phyloP scores from a whole-genome alignment of 2,797 vertebrate genomes.

The Momotus momota region DNA sequence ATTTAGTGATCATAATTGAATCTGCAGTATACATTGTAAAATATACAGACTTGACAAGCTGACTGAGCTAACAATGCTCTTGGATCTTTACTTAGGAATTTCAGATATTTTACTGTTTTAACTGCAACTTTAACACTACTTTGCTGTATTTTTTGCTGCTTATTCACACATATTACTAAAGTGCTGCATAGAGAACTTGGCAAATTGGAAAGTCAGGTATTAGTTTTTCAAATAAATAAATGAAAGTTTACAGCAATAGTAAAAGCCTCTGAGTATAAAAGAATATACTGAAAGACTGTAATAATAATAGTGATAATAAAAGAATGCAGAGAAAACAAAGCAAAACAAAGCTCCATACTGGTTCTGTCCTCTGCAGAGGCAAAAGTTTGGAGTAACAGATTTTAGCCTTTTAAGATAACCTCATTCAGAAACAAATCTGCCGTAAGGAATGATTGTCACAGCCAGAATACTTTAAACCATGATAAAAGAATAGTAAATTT shows the following conservation, averaged over 20 bases:
- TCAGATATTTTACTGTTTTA: neutral
- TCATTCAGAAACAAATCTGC: neutral
- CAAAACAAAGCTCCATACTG: neutral
- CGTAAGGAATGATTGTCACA: neutral
- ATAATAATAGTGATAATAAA: neutral
- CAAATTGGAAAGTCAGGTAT: neutral
- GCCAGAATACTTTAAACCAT: conserved; percentile 1
- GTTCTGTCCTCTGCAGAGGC: neutral
- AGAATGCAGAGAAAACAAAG: neutral
- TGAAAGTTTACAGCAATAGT: neutral
- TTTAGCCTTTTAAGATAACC: neutral
- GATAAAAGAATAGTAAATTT: conserved; percentile 14
- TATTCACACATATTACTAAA: neutral
- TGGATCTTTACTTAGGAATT: neutral
- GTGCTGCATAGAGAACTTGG: neutral
- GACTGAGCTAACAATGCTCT: neutral
- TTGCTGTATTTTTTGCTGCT: neutral
- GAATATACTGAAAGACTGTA: neutral
- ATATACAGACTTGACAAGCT: neutral
- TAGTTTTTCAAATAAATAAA: neutral
- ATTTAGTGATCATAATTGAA: conserved; percentile 15
- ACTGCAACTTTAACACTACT: neutral
- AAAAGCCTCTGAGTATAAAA: neutral
- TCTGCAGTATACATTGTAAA: neutral
- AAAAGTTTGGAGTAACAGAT: neutral